Evolutionary conservation across 2,888 invertebrate species (phyloP), one percentile per base, ranked within the genome.

Genomic region (Tortricodes alternella): DNA sequence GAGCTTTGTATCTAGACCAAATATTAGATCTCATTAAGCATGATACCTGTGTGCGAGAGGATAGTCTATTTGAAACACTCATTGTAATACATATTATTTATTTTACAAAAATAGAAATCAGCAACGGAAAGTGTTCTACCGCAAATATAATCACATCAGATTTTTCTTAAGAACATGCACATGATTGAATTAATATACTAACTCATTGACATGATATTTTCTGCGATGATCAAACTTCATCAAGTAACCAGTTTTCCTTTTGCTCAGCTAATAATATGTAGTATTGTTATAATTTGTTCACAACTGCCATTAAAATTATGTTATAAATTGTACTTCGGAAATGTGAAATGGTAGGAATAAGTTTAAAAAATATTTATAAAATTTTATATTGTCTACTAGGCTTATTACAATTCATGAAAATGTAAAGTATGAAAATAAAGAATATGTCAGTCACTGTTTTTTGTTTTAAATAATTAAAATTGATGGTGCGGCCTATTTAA

Each of bases 31-130:
- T 80, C 77, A 70, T 63, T 61, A 55, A 55, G 57, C 46, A 62
- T 46, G 44, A 48, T 51, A 34, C 16, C 21, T 23, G 4, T 23
- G 13, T 34, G 49, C 15, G 19, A 32, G 13, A 9, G 15, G 37
- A 23, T 35, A 46, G 11, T 15, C 5, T 39, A 23, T 51, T 21
- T 51, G 11, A 61, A 59, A 61, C 32, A 23, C 43, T 48, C 27
- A 34, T 63, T 52, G 62, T 68, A 70, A 65, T 73, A 71, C 65
- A 73, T 73, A 78, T 75, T 68, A 70, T 87, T 88, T 89, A 89
- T 88, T 88, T 48, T 88, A 89, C 87, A 89, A 89, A 87, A 89
- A 85, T 88, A 87, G 79, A 85, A 84, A 84, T 75, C 67, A 76
- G 75, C 71, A 74, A 58, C 63, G 15, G 15, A 41, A 62, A 64